phyloP scores from a whole-genome alignment of 2,888 invertebrate species.

The Cephus pygmeus region DNA sequence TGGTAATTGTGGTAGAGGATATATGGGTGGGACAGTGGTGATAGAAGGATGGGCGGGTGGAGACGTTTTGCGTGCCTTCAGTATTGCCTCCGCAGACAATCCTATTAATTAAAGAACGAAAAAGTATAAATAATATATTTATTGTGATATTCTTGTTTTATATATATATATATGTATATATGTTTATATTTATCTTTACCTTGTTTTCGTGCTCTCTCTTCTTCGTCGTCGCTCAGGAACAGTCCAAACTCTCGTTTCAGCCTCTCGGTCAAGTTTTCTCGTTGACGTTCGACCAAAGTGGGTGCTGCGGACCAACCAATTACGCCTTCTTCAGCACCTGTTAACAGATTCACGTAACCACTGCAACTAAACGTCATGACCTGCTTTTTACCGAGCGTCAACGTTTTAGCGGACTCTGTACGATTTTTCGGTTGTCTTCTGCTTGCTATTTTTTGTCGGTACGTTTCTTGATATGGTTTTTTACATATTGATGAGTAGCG shows the following conservation, averaged over 20 bases:
- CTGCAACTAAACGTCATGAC: neutral
- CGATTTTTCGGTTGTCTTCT: neutral
- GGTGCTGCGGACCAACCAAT: constrained; percentile 81
- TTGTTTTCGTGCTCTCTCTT: constrained; percentile 69
- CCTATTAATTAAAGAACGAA: constrained; percentile 36
- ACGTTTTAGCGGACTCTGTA: neutral
- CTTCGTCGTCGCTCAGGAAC: constrained; percentile 77
- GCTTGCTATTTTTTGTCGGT: neutral
- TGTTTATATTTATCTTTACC: constrained; percentile 53
- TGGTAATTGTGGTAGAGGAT: constrained; percentile 53
- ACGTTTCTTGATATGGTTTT: neutral
- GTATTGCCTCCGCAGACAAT: constrained; percentile 56
- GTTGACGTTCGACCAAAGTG: constrained; percentile 85
- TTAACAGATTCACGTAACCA: constrained; percentile 12
- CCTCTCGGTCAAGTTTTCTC: constrained; percentile 88
- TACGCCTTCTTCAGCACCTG: constrained; percentile 60
- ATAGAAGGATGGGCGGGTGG: constrained; percentile 34
- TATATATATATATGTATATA: no score
- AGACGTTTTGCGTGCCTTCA: constrained; percentile 52
- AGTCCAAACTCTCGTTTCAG: constrained; percentile 85
- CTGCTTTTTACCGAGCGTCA: neutral
- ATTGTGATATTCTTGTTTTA: neutral
- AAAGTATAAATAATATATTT: neutral
- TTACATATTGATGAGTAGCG: neutral
- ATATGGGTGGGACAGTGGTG: constrained; percentile 33